A percentile compares a stretch with the other conserved stretches of the same genome.
Conservation (phyloP, 2,113 vertebrate genomes). For the Austrofundulus limnaeus region DNA sequence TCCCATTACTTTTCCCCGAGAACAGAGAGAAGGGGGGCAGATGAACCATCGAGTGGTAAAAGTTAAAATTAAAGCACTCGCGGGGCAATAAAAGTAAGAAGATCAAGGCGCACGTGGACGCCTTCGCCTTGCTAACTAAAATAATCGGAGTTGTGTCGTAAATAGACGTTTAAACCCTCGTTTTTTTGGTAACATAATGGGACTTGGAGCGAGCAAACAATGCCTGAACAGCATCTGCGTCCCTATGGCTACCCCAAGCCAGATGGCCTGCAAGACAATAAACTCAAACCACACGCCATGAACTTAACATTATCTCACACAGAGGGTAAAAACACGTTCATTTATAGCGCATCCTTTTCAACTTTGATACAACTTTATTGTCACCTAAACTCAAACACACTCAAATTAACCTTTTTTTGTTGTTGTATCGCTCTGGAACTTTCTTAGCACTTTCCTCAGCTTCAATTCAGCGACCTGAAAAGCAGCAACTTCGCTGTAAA, state of each 20-base stretch:
- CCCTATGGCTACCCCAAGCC: slow-evolving; percentile 68
- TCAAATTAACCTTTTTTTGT: too few species aligned
- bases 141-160: background rate
- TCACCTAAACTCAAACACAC: too few species aligned
- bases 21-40: background rate
- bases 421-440: background rate
- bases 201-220: slow-evolving; percentile 68
- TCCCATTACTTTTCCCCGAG: background rate
- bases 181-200: slow-evolving; percentile 40
- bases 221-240: slow-evolving; percentile 73
- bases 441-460: background rate
- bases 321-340: background rate
- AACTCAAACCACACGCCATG: slow-evolving; percentile 59
- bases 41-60: slow-evolving; percentile 20
- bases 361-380: too few species aligned
- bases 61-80: slow-evolving; percentile 25
- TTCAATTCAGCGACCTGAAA: background rate
- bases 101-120: background rate
- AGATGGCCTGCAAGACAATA: slow-evolving; percentile 78
- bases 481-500: background rate
- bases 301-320: slow-evolving; percentile 61
- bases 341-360: background rate
- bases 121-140: background rate
- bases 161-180: slow-evolving; percentile 2
- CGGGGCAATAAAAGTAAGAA: background rate